These are phyloP conservation scores for Acrobasis repandana DNA, from an alignment of 2,888 invertebrate species.

Conservation along the genomic window DNA sequence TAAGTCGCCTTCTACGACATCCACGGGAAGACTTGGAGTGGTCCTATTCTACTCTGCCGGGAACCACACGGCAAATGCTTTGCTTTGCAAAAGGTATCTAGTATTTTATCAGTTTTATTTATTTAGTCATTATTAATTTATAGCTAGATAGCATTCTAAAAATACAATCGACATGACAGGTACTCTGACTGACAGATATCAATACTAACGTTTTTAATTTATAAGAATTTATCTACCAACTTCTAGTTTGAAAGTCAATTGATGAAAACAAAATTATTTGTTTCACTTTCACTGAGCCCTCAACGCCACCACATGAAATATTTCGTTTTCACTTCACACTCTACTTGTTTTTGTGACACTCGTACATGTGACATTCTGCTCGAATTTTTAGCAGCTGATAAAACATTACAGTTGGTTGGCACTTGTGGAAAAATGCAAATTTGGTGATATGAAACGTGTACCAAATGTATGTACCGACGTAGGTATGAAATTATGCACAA, in stretches of 20 bases:
- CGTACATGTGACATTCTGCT: neutral
- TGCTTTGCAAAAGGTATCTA: too few species aligned
- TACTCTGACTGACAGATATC: too few species aligned
- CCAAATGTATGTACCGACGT: neutral
- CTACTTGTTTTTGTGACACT: conserved; percentile 15
- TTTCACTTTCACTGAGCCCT: conserved; percentile 6
- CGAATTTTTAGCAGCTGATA: conserved; percentile 21
- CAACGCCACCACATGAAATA: conserved; percentile 5
- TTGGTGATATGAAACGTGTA: neutral
- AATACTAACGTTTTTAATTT: too few species aligned
- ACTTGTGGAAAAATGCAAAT: conserved; percentile 15
- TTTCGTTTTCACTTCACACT: conserved; percentile 20
- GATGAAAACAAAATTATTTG: neutral
- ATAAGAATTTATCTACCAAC: too few species aligned
- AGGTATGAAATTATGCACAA: neutral
- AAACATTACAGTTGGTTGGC: conserved; percentile 18
- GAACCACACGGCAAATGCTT: too few species aligned
- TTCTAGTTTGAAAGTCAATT: neutral
- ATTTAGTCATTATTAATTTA: neutral
- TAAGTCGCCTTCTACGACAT: too few species aligned
- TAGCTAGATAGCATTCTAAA: neutral
- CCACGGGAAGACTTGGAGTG: too few species aligned
- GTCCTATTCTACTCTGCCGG: too few species aligned
- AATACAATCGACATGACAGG: neutral
- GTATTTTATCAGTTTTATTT: neutral